Base-by-base conservation (phyloP, 1,140 invertebrate genomes). In the Anoplolepis gracilipes region DNA sequence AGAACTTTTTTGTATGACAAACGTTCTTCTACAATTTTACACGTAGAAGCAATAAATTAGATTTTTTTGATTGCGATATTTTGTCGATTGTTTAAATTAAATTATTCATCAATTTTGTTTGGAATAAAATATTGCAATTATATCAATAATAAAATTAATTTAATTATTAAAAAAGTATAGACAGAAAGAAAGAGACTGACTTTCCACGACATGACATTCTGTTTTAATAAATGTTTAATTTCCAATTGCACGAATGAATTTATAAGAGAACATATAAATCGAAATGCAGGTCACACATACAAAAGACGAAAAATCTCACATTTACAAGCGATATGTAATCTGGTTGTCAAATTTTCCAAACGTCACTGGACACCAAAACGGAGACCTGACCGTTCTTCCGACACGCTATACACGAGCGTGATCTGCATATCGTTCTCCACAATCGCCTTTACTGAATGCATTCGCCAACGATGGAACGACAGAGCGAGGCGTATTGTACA, bases 401-500 rank as follows among this genome's bases (percentile, higher is more conserved):
- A 39, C 4, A 19, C 42, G 4, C 61, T 19, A 25, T n/a, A n/a
- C 16, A 13, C 19, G 75, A 36, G 42, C 53, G 67, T 61, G 67
- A 73, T 73, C 67, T 46, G 67, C 67, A 82, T 82, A 73, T 73
- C 46, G 46, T 49, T 49, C 46, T 19, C 4, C 6, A 16, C 16
- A 19, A 19, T 72, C 36, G 53, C 62, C 46, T 79, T 79, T 67
- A 30, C 49, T 36, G 46, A 62, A 84, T 46, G 49, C 62, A n/a
- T 30, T 25, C 36, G 46, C 3, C 39, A 36, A 25, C 39, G 61
- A n/a, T 16, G 70, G 69, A 76, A 10, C 30, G 42, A 16, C 46
- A n/a, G 67, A 57, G 75, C 49, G 73, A 81, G 65, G 46, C 85
- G 65, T 72, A 85, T 82, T 65, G 65, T 85, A 59, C 65, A 42